Evolutionary conservation across 2,113 vertebrate genomes (phyloP).

Genomic region (Upupa epops): DNA sequence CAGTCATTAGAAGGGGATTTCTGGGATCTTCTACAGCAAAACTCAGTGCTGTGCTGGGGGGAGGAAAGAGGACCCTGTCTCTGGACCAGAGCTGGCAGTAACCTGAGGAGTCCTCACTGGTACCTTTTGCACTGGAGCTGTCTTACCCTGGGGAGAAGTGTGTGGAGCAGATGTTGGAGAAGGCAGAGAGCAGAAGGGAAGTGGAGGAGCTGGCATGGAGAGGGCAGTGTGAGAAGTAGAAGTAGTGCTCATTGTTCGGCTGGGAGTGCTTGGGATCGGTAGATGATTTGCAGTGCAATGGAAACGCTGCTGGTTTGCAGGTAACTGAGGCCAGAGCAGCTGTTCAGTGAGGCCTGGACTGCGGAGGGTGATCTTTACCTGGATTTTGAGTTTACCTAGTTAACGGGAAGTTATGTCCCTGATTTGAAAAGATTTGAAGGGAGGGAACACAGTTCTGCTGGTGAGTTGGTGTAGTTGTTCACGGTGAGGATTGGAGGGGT

Average conservation of each 20-base stretch:
- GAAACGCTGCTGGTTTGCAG: neutral
- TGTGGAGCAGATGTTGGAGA: neutral
- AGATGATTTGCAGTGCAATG: neutral
- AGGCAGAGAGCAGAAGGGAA: neutral
- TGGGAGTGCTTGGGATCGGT: neutral
- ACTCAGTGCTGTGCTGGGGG: neutral
- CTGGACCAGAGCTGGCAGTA: neutral
- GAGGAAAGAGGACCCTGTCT: neutral
- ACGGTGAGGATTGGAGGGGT: neutral
- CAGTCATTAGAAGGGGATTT: neutral
- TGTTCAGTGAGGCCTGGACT: neutral
- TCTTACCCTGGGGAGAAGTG: neutral
- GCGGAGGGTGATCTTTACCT: neutral
- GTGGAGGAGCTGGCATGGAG: neutral
- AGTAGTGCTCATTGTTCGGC: neutral
- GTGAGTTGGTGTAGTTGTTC: neutral
- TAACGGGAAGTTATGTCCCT: neutral
- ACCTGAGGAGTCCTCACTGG: neutral
- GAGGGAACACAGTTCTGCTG: neutral
- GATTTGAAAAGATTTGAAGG: neutral
- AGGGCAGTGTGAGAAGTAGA: neutral
- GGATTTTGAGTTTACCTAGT: neutral
- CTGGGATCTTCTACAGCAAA: neutral
- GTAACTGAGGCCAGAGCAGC: neutral
- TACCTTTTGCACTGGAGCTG: neutral